phyloP scores from a whole-genome alignment of 2,888 invertebrate species.

The Oscheius myriophilus region DNA sequence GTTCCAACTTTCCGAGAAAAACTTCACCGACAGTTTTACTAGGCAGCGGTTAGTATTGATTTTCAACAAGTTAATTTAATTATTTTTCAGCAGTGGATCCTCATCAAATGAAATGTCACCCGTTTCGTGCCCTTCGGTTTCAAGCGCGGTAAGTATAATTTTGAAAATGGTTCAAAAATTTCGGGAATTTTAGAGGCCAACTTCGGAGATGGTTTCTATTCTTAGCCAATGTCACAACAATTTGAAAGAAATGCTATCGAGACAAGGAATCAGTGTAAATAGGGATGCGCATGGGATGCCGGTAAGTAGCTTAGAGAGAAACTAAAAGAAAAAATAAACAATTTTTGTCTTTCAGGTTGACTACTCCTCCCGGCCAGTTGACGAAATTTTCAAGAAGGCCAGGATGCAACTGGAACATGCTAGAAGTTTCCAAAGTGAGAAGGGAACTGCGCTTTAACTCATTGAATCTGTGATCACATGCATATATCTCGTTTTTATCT shows the following conservation, averaged over 20 bases:
- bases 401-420: slow-evolving; percentile 11
- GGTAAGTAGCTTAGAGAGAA: not conserved
- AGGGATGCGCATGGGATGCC: slow-evolving; percentile 18
- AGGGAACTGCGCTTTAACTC: too few species aligned
- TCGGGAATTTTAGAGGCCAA: slow-evolving; percentile 9
- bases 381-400: slow-evolving; percentile 12
- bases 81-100: too few species aligned
- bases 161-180: too few species aligned
- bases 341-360: slow-evolving; percentile 8
- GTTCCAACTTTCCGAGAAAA: slow-evolving; percentile 21
- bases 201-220: slow-evolving; percentile 8
- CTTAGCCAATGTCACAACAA: slow-evolving; percentile 5
- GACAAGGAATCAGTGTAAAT: slow-evolving; percentile 5
- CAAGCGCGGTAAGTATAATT: too few species aligned
- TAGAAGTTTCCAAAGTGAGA: not conserved
- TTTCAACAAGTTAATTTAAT: too few species aligned
- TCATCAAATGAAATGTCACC: too few species aligned
- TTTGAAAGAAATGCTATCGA: not conserved
- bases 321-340: not conserved
- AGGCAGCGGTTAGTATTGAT: not conserved
- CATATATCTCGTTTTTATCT: too few species aligned
- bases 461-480: too few species aligned
- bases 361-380: slow-evolving; percentile 24
- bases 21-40: slow-evolving; percentile 20
- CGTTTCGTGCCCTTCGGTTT: too few species aligned